Percentiles rank a stretch among this genome's conserved stretches.
phyloP scores from a whole-genome alignment of 1,140 invertebrate species.

The Trichonephila clavata region DNA sequence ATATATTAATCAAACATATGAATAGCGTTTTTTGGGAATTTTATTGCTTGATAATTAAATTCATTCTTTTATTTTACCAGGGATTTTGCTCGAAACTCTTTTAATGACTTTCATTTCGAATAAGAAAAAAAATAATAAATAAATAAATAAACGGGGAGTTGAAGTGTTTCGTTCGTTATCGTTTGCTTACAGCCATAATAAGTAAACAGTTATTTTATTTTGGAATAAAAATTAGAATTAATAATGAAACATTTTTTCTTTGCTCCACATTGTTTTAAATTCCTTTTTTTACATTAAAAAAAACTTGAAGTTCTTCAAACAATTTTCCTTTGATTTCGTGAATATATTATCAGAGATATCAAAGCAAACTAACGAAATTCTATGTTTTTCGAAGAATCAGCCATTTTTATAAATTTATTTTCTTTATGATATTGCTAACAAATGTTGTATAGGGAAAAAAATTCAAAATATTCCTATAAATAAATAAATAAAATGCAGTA shows the following conservation, averaged over 20 bases:
- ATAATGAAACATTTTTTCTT: neutral
- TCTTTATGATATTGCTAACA: too few relatives aligned
- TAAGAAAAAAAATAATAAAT: neutral
- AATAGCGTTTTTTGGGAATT: neutral
- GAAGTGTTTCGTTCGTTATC: neutral
- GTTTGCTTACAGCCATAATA: neutral
- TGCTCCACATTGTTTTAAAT: neutral
- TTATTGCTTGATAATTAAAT: conserved; percentile 32
- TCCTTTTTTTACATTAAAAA: neutral
- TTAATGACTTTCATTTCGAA: neutral
- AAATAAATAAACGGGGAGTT: too few relatives aligned
- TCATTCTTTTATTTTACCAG: neutral
- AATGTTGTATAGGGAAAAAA: too few relatives aligned
- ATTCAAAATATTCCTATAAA: too few relatives aligned
- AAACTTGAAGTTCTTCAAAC: too few relatives aligned
- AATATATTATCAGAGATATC: too few relatives aligned
- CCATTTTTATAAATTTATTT: too few relatives aligned
- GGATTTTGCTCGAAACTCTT: neutral
- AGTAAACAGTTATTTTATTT: neutral
- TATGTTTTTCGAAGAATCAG: too few relatives aligned
- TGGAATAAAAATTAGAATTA: neutral
- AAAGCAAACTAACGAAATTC: too few relatives aligned
- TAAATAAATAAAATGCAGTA: too few relatives aligned
- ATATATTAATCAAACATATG: conserved; percentile 41
- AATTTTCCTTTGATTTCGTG: too few relatives aligned